A percentile compares a stretch with the other conserved stretches of the same genome.
These are phyloP conservation scores for Megalops atlanticus DNA, from an alignment of 2,113 vertebrate genomes.

Conservation along the genomic window DNA sequence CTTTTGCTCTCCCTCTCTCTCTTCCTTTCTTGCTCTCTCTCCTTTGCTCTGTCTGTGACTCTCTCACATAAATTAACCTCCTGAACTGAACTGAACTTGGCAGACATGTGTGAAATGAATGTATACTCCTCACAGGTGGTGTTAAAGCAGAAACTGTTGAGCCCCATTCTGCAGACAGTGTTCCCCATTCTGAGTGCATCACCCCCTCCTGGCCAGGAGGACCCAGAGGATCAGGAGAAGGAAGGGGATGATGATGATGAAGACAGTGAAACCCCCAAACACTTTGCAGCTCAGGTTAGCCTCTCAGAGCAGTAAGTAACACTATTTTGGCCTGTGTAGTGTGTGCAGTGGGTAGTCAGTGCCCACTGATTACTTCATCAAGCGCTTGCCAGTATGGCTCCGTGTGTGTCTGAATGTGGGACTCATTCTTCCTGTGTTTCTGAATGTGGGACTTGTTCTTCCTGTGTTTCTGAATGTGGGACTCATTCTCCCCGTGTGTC, in stretches of 20 bases:
- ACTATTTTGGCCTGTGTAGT: too few species aligned
- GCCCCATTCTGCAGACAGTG: conserved; percentile 74
- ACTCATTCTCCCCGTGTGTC: too few species aligned
- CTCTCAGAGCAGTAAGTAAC: too few species aligned
- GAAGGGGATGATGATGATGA: conserved; percentile 66
- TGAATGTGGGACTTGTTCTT: too few species aligned
- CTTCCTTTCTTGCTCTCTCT: not conserved
- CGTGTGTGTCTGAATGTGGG: too few species aligned
- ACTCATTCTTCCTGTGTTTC: too few species aligned
- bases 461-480: too few species aligned
- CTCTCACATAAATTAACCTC: not conserved
- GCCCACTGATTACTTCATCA: too few species aligned
- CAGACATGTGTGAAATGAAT: not conserved
- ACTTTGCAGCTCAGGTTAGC: conserved; percentile 82
- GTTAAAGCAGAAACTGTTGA: conserved; percentile 80
- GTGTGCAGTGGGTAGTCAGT: too few species aligned
- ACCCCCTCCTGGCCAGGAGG: conserved; percentile 77
- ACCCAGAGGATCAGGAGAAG: conserved; percentile 80
- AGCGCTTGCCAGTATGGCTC: too few species aligned
- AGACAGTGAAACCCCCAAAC: conserved; percentile 78
- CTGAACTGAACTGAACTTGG: too few species aligned
- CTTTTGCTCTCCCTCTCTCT: not conserved
- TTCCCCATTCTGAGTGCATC: conserved; percentile 80
- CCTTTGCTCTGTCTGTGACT: not conserved
- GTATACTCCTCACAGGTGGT: conserved; percentile 63